Evolutionary conservation across 2,113 vertebrate genomes (phyloP).

Genomic region (Conger conger): DNA sequence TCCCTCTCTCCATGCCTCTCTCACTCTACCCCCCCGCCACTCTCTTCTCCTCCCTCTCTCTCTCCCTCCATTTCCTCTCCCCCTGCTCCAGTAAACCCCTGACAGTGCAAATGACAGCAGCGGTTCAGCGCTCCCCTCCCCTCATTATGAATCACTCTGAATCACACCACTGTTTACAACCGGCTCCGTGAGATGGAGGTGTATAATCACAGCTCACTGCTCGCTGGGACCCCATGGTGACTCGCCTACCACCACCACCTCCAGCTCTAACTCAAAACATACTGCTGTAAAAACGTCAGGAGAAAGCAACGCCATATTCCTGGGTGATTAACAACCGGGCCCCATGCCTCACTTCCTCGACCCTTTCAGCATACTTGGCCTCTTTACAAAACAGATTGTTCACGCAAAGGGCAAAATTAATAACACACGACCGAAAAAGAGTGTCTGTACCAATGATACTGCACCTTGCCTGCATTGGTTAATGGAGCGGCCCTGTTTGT

Average conservation of each 20-base stretch:
- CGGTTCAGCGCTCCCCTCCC: not conserved
- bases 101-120: constrained; percentile 11
- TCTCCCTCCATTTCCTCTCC: not conserved
- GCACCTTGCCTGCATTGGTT: not conserved
- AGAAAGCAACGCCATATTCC: not conserved
- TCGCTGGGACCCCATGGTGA: no score
- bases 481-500: not conserved
- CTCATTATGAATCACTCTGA: constrained; percentile 11
- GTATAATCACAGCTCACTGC: not conserved
- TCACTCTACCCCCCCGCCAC: not conserved
- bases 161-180: not conserved
- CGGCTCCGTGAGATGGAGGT: not conserved
- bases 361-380: not conserved
- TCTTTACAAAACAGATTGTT: no score
- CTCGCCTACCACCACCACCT: not conserved
- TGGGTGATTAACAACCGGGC: constrained; percentile 7
- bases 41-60: constrained; percentile 3
- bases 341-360: not conserved
- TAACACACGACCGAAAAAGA: not conserved
- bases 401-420: not conserved
- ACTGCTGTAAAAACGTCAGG: not conserved
- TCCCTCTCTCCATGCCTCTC: not conserved
- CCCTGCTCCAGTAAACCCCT: not conserved
- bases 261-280: constrained; percentile 19
- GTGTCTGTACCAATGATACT: not conserved